Base-by-base conservation (phyloP, 2,888 invertebrate species). In the Tenthredo notha region DNA sequence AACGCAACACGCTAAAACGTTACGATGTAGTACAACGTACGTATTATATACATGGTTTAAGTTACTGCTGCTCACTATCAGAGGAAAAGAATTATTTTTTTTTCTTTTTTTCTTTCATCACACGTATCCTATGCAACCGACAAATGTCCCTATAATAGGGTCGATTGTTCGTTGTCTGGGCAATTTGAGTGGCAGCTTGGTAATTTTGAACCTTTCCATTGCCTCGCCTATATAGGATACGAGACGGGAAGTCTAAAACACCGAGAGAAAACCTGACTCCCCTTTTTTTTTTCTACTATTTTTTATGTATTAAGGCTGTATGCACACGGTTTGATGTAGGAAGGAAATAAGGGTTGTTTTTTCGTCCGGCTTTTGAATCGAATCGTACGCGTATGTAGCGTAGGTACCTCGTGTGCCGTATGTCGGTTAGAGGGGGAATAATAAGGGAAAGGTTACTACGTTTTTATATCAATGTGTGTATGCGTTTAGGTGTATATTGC, bases 171-270 rank as follows among this genome's bases (percentile, higher is more conserved):
- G 91, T 87, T 90, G 91, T 89, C 91, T 90, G 92, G 93, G 93
- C 93, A 93, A 93, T 93, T 93, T 92, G 92, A 92, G 91, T 91
- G 92, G 91, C 92, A 92, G 90, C 90, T 91, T 88, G 90, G 91
- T 90, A 91, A 93, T 92, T 93, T 91, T 87, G 89, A 89, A 88
- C 88, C 72, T 33, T 33, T 18, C 82, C 72, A 21, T 40, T 25
- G 47, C 18, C 5, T 65, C 65, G 3, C 29, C 43, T 54, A 65
- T 54, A 43, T 33, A 33, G 33, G 43, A n/a, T 25, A 47, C 18
- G 6, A 43, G 40, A 43, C 47, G 40, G 40, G 80, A 43, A 21
- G 54, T 50, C 65, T 18, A 12, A 84, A 70, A 72, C 29, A 58
- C 37, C 74, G 12, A 75, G 83, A 29, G 37, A 84, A 72, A 84